phyloP scores from a whole-genome alignment of 2,888 invertebrate species.

The Therioaphis trifolii region DNA sequence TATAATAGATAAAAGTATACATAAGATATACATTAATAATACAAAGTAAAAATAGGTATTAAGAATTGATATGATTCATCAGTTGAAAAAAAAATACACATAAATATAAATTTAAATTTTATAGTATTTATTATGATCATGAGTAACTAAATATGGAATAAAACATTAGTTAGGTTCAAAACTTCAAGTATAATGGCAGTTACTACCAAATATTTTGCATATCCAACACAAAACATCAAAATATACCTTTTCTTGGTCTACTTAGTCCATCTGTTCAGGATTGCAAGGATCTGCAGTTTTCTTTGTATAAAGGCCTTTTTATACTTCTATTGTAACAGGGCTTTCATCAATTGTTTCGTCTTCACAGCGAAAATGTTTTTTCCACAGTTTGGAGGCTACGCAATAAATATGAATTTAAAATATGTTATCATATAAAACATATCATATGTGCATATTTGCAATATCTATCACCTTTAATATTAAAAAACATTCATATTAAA shows the following conservation, averaged over 20 bases:
- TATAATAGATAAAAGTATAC: not conserved
- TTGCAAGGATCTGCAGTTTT: constrained; percentile 81
- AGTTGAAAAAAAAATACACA: no score
- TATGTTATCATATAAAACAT: not conserved
- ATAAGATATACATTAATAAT: not conserved
- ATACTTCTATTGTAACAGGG: constrained; percentile 89
- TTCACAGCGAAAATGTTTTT: constrained; percentile 67
- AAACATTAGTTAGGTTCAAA: no score
- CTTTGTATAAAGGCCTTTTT: constrained; percentile 90
- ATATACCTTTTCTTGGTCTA: constrained; percentile 82
- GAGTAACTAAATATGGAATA: no score
- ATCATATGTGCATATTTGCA: constrained; percentile 72
- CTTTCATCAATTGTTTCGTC: constrained; percentile 73
- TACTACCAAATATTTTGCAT: no score
- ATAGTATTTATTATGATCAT: no score
- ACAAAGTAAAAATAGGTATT: no score
- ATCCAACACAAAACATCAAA: not conserved
- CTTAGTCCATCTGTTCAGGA: constrained; percentile 76
- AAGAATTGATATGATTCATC: no score
- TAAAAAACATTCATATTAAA: no score
- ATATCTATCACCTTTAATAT: no score
- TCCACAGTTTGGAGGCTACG: constrained; percentile 74
- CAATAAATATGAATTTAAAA: constrained; percentile 63
- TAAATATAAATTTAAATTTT: no score
- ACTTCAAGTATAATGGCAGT: no score